Conservation (phyloP, 2,888 invertebrate genomes). For the Nemotelus pantherinus region DNA sequence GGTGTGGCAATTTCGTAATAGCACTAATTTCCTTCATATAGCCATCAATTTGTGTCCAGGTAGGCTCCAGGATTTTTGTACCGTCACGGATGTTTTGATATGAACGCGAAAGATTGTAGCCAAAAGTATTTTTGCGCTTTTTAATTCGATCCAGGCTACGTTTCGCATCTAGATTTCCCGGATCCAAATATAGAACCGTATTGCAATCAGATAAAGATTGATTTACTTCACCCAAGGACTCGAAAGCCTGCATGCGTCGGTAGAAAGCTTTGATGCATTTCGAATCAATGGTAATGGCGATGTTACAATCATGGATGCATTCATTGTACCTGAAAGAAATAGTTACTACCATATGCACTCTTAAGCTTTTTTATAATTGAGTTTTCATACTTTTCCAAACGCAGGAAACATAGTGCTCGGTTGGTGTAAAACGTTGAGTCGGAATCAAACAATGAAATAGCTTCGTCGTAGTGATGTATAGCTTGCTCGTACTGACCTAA, state of each 20-base stretch:
- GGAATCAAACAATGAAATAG: conserved; percentile 82
- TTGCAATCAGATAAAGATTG: conserved; percentile 78
- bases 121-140: conserved; percentile 29
- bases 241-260: conserved; percentile 80
- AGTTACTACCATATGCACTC: neutral
- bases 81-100: conserved; percentile 26
- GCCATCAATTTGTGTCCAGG: conserved; percentile 46
- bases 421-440: conserved; percentile 87
- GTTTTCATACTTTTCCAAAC: conserved; percentile 74
- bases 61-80: conserved; percentile 35
- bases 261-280: conserved; percentile 86
- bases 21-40: conserved; percentile 58
- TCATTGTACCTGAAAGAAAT: conserved; percentile 54
- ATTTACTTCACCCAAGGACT: conserved; percentile 74
- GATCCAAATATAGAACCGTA: conserved; percentile 78
- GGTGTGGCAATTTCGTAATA: conserved; percentile 59
- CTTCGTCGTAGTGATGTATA: conserved; percentile 84
- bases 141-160: conserved; percentile 60
- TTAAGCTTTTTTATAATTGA: neutral
- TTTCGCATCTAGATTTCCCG: conserved; percentile 77
- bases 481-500: conserved; percentile 85
- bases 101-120: conserved; percentile 19
- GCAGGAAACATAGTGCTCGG: conserved; percentile 86
- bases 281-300: conserved; percentile 80
- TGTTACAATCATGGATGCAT: conserved; percentile 76